Percentiles rank a stretch among this genome's conserved stretches.
Evolutionary conservation across 2,797 vertebrate genomes (phyloP).

Genomic region (Enteromius fasciolatus): DNA sequence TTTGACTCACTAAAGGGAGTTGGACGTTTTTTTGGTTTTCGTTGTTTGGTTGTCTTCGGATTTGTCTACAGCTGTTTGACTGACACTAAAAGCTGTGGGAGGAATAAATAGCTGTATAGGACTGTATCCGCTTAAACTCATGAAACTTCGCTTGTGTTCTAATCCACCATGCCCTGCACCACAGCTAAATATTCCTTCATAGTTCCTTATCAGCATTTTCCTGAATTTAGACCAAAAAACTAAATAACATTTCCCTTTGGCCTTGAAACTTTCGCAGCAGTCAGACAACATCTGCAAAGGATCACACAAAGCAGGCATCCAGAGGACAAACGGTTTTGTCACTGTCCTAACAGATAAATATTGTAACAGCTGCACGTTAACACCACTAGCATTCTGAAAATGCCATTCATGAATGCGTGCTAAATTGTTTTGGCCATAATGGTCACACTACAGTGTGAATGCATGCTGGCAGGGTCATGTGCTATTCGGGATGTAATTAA

Average conservation of each 20-base stretch:
- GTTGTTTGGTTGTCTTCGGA: neutral
- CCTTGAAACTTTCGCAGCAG: constrained; percentile 29
- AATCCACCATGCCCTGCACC: constrained; percentile 20
- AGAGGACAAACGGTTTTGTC: constrained; percentile 45
- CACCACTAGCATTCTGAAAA: constrained; percentile 45
- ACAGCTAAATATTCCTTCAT: constrained; percentile 15
- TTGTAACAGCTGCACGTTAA: constrained; percentile 57
- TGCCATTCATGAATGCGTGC: constrained; percentile 40
- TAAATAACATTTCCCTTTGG: constrained; percentile 27
- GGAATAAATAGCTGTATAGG: constrained; percentile 40
- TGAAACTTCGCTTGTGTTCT: constrained; percentile 12
- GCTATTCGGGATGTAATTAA: neutral
- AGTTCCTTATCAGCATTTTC: constrained; percentile 28
- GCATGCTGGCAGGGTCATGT: neutral
- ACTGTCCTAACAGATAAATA: constrained; percentile 45
- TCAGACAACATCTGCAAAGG: constrained; percentile 30
- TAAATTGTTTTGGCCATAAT: constrained; percentile 23
- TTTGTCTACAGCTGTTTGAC: constrained; percentile 46
- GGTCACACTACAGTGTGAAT: neutral
- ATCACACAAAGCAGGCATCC: constrained; percentile 11
- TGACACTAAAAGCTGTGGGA: constrained; percentile 45
- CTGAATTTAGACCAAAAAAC: constrained; percentile 13
- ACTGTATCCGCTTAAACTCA: constrained; percentile 6
- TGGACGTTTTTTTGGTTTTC: constrained; percentile 5
- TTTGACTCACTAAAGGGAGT: neutral